A percentile compares a stretch with the other conserved stretches of the same genome.
These are phyloP conservation scores for Periplaneta americana DNA, from an alignment of 1,140 invertebrate species.

Conservation along the genomic window DNA sequence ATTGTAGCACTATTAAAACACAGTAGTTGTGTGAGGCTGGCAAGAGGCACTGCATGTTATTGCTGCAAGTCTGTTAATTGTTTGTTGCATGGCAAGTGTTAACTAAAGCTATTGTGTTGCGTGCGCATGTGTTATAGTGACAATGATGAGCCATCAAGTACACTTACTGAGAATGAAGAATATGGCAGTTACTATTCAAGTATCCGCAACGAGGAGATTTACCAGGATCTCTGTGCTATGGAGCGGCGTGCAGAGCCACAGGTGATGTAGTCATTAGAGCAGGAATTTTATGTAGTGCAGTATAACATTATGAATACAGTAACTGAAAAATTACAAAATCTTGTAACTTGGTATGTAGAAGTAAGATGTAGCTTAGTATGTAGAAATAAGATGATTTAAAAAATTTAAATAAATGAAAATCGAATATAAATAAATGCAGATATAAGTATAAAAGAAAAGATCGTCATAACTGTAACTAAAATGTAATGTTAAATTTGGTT, in stretches of 20 bases:
- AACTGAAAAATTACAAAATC: background rate
- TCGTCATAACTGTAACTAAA: too few relatives aligned
- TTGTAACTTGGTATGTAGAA: too few relatives aligned
- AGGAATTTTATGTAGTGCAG: background rate
- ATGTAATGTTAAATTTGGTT: too few relatives aligned
- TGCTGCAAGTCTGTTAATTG: background rate
- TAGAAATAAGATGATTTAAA: too few relatives aligned
- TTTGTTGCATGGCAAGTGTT: conserved; percentile 20
- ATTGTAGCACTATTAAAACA: too few relatives aligned
- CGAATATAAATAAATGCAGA: too few relatives aligned
- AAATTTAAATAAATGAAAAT: too few relatives aligned
- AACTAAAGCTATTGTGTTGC: conserved; percentile 14
- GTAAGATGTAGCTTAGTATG: too few relatives aligned
- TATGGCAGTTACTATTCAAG: conserved; percentile 60
- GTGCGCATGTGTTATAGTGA: conserved; percentile 18
- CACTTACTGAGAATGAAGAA: conserved; percentile 44
- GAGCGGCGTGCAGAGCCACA: conserved; percentile 19
- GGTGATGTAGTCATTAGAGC: conserved; percentile 14
- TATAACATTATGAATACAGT: too few relatives aligned
- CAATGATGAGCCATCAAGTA: conserved; percentile 10
- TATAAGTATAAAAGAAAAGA: too few relatives aligned
- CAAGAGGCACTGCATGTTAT: background rate
- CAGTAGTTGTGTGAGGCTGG: background rate
- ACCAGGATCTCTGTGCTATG: conserved; percentile 72
- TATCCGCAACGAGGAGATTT: conserved; percentile 71